Evolutionary conservation across 2,888 invertebrate genomes (phyloP).

Genomic region (Plebejus argus): DNA sequence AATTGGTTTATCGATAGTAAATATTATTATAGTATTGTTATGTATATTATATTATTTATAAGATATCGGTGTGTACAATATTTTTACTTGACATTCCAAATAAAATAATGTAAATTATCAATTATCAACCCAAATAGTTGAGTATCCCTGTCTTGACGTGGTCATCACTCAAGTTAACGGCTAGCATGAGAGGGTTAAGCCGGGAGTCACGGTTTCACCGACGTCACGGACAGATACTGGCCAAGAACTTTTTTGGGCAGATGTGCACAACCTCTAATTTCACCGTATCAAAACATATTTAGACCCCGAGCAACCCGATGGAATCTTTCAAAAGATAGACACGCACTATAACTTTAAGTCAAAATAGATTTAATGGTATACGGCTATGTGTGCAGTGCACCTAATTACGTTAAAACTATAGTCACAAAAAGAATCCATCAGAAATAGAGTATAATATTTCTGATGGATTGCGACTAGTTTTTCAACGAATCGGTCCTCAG

Average conservation of each 20-base stretch:
- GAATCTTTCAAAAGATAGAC: constrained; percentile 37
- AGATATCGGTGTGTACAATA: too few species aligned
- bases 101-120: not conserved
- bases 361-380: constrained; percentile 21
- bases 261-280: constrained; percentile 70
- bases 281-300: constrained; percentile 79
- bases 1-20: too few species aligned
- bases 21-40: too few species aligned
- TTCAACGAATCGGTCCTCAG: too few species aligned
- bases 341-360: constrained; percentile 30
- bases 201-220: constrained; percentile 57
- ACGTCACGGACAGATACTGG: constrained; percentile 68
- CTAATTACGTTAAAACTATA: not conserved
- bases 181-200: constrained; percentile 69
- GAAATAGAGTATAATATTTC: too few species aligned
- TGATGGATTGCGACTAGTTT: too few species aligned
- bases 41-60: too few species aligned
- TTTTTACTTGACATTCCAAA: too few species aligned
- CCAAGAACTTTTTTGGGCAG: constrained; percentile 66
- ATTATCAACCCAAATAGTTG: constrained; percentile 48
- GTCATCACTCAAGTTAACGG: constrained; percentile 79
- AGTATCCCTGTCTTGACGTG: constrained; percentile 50
- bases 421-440: too few species aligned
- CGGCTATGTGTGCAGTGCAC: not conserved
- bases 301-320: constrained; percentile 48